Evolutionary conservation across 2,888 invertebrate genomes (phyloP).

Genomic region (Acleris sparsana): DNA sequence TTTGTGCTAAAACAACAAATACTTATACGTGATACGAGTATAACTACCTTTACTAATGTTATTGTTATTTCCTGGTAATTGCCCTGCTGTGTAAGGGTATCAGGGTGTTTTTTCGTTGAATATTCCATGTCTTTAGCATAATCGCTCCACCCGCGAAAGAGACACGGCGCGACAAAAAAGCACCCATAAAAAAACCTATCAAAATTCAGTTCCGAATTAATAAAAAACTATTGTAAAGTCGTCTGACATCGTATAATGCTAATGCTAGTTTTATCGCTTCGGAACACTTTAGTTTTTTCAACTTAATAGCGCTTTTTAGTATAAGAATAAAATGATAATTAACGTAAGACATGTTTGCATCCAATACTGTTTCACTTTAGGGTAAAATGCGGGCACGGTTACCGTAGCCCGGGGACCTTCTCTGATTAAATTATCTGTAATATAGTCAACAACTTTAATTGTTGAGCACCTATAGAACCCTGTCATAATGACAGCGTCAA

Average conservation of each 20-base stretch:
- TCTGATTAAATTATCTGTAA: too few species aligned
- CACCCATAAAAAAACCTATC: constrained; percentile 24
- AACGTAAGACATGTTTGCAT: too few species aligned
- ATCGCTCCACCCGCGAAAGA: constrained; percentile 21
- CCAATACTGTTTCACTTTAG: too few species aligned
- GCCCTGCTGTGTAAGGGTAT: constrained; percentile 11
- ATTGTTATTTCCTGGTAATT: neutral
- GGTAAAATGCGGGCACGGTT: too few species aligned
- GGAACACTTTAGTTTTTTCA: constrained; percentile 12
- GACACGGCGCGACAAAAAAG: constrained; percentile 30
- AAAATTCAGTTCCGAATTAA: constrained; percentile 16
- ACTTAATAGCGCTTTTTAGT: neutral
- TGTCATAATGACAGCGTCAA: too few species aligned
- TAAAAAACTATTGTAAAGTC: constrained; percentile 21
- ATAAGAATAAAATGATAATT: too few species aligned
- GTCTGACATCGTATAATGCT: constrained; percentile 9
- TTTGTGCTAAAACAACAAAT: too few species aligned
- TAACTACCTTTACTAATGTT: too few species aligned
- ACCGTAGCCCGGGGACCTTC: too few species aligned
- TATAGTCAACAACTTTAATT: too few species aligned
- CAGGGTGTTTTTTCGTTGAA: constrained; percentile 14
- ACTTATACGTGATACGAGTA: too few species aligned
- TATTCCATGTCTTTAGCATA: constrained; percentile 20
- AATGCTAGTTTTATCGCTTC: constrained; percentile 27
- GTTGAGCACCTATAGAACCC: too few species aligned